Percentiles rank a stretch among this genome's conserved stretches.
phyloP scores from a whole-genome alignment of 2,113 vertebrate species.

The Garra rufa region DNA sequence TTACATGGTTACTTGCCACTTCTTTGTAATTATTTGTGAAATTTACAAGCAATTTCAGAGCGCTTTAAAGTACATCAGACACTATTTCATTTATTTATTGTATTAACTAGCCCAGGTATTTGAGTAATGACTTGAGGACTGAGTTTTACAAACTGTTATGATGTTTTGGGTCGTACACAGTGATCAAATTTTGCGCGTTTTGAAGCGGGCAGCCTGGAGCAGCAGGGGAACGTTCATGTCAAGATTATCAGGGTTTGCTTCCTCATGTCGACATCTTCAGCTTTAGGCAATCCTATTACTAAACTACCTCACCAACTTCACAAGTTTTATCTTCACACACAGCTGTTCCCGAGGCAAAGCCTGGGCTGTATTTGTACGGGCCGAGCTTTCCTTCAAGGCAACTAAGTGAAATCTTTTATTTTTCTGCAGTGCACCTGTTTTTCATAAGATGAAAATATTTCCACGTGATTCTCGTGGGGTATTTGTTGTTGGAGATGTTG shows the following conservation, averaged over 20 bases:
- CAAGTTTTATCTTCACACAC: conserved; percentile 56
- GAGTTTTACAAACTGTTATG: conserved; percentile 42
- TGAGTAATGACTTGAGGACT: conserved; percentile 24
- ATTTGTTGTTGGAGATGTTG: not conserved
- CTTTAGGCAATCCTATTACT: conserved; percentile 65
- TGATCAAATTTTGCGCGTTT: conserved; percentile 56
- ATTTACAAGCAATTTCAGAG: too few species aligned
- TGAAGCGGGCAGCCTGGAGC: conserved; percentile 55
- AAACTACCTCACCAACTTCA: conserved; percentile 53
- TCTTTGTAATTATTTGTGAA: too few species aligned
- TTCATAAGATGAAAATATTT: conserved; percentile 10
- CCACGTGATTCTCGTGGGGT: not conserved
- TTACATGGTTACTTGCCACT: too few species aligned
- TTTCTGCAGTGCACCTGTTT: not conserved
- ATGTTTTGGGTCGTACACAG: conserved; percentile 39
- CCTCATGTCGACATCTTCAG: conserved; percentile 56
- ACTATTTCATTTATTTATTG: too few species aligned
- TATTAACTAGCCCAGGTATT: not conserved
- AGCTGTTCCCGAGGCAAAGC: conserved; percentile 56
- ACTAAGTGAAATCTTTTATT: conserved; percentile 5
- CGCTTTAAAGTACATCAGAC: too few species aligned
- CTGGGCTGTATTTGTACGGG: conserved; percentile 34
- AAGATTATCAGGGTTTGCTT: conserved; percentile 63
- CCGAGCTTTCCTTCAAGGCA: conserved; percentile 42
- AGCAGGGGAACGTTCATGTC: conserved; percentile 58